Base-by-base conservation (phyloP, 2,888 invertebrate genomes). In the Machimus atricapillus region DNA sequence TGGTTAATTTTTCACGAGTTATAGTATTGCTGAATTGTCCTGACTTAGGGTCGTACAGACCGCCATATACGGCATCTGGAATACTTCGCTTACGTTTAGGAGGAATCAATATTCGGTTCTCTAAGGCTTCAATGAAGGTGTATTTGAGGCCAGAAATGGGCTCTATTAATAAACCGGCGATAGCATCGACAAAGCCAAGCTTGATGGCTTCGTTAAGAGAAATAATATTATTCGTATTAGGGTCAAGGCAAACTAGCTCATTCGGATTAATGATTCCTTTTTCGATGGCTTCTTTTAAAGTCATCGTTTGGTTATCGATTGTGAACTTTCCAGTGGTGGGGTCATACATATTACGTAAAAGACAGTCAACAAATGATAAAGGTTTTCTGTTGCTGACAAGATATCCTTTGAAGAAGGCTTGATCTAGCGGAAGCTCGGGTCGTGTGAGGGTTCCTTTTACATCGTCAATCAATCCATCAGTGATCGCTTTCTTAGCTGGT, bases 51-150 rank as follows among this genome's bases (percentile, higher is more conserved):
- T 98, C 97, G 90, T 97, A 98, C 89, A 97, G 95, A n/a, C 97
- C 97, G 92, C 97, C 96, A 90, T 96, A 96, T n/a, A 98, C 96
- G 1, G 98, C 98, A 93, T 97, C 97, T 0, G 97, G 96, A 40
- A 98, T 93, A 88, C 97, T 97, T 89, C 97, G 95, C 91, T 96
- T 96, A 85, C 96, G 95, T 91, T 97, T 96, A 66, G 97, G 96
- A 9, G 97, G 96, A 7, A 97, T 94, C 83, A 97, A 95, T 43
- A 97, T 93, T 37, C 97, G 97, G 86, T 96, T 95, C 90, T 97
- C 96, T 43, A 97, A 94, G 2, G 98, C 98, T 91, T 98, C 97
- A 58, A 95, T 95, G 8, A 98, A 93, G 43, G 96, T 95, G 88
- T 98, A 94, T 91, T 96, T 95, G 56, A 95, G 94, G 46, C 96